Evolutionary conservation across 2,888 invertebrate genomes (phyloP), one percentile per base, ranked within the genome.

Genomic region (Teleogryllus oceanicus): DNA sequence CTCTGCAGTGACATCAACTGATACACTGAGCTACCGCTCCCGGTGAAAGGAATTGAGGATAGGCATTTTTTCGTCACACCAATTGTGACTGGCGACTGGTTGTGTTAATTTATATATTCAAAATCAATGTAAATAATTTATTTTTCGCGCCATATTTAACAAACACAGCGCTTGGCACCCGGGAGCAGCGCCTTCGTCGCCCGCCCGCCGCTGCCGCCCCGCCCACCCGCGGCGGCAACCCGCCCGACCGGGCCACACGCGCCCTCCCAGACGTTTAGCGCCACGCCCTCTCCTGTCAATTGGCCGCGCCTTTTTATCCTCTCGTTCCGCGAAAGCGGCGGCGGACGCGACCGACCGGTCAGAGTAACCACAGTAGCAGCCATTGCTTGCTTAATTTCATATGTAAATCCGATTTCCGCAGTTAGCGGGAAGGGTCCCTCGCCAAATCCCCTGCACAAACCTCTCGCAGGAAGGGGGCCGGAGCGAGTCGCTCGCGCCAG

Each of bases 341-440:
- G n/a, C 62, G 1, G 62, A 16, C 62, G 62, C 62, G 62, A 62
- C 62, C 4, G n/a, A 4, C 62, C 62, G 62, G 13, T 13, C 62
- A 37, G 8, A 8, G 37, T 11, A 11, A 13, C 62, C 62, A 11
- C 62, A 62, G 62, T 1, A 62, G 62, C 13, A 62, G 62, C 62
- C 62, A 62, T 62, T 11, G 62, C 62, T 62, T 3, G 62, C 62
- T 62, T 62, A 62, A 62, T 62, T 62, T 62, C 62, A 62, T 62
- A 62, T 62, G 62, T 62, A 62, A 62, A 62, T 62, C 62, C 62
- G 62, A 62, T 62, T 62, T 62, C 62, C 62, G 13, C 62, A 13
- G n/a, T n/a, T n/a, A 62, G 62, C 16, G 62, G 16, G 62, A n/a
- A 62, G 62, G 62, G 62, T 13, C 1, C 62, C 37, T 4, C 5